Evolutionary conservation across 2,113 vertebrate species (phyloP).

Genomic region (Pelodiscus sinensis): DNA sequence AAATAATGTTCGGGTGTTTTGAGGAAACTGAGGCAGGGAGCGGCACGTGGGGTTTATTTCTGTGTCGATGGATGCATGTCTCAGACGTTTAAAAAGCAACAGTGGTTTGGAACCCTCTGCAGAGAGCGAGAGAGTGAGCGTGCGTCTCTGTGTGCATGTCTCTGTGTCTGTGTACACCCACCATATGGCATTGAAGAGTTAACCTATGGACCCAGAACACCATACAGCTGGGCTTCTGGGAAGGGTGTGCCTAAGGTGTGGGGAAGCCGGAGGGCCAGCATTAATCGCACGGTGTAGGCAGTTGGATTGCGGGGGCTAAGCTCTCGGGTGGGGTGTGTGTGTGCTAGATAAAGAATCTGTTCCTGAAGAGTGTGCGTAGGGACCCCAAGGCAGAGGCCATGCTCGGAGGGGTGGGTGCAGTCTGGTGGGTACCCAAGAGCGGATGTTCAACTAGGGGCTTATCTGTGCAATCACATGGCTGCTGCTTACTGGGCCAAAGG

Average conservation of each 20-base stretch:
- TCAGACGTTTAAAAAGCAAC: too few species aligned
- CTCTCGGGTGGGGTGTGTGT: neutral
- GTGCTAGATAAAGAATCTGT: neutral
- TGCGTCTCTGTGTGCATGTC: too few species aligned
- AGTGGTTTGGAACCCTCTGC: too few species aligned
- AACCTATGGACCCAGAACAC: too few species aligned
- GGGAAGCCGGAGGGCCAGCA: neutral
- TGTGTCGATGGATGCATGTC: too few species aligned
- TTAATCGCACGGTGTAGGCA: neutral
- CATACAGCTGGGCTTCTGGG: too few species aligned
- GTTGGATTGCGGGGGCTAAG: neutral
- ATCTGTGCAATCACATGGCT: neutral
- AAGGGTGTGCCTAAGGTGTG: neutral
- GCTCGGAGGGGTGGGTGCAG: neutral
- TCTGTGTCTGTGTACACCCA: too few species aligned
- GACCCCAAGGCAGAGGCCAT: neutral
- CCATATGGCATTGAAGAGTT: too few species aligned
- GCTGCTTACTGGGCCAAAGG: neutral
- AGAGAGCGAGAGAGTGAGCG: too few species aligned
- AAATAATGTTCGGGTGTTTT: too few species aligned
- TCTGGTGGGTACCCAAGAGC: neutral
- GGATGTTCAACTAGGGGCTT: neutral
- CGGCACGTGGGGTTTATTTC: too few species aligned
- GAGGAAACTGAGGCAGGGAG: too few species aligned
- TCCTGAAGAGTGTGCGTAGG: neutral